A percentile compares a stretch with the other conserved stretches of the same genome.
These are phyloP conservation scores for Hypena proboscidalis DNA, from an alignment of 2,888 invertebrate genomes.

Conservation along the genomic window DNA sequence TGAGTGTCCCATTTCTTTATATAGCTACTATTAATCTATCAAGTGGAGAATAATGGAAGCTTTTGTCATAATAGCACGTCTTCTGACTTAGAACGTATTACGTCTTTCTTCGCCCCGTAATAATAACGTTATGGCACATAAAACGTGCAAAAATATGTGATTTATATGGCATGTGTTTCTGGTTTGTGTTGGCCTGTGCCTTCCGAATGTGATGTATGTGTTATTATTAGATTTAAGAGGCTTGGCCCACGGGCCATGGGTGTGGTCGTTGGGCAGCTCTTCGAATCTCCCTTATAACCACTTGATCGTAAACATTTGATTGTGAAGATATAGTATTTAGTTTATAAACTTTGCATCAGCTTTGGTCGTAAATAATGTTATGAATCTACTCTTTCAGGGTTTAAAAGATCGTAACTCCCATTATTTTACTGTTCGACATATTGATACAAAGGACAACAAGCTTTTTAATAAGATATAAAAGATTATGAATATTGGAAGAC, in stretches of 20 bases:
- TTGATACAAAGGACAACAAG: no score
- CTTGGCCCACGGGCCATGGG: constrained; percentile 3
- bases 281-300: constrained; percentile 10
- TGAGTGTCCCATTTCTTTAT: constrained; percentile 12
- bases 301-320: constrained; percentile 19
- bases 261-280: constrained; percentile 12
- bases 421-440: no score
- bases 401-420: no score
- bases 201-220: constrained; percentile 16
- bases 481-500: no score
- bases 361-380: constrained; percentile 16
- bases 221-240: constrained; percentile 38
- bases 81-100: constrained; percentile 24
- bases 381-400: no score
- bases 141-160: constrained; percentile 39
- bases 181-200: constrained; percentile 27
- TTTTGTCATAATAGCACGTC: constrained; percentile 10
- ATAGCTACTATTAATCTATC: constrained; percentile 7
- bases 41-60: constrained; percentile 9
- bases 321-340: constrained; percentile 6
- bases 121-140: constrained; percentile 41
- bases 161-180: constrained; percentile 36
- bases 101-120: constrained; percentile 25
- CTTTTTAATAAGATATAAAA: no score
- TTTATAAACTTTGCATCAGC: not conserved